Percentiles rank a stretch among this genome's conserved stretches.
Evolutionary conservation across 2,113 vertebrate genomes (phyloP).

Genomic region (Coptodon rendalli): DNA sequence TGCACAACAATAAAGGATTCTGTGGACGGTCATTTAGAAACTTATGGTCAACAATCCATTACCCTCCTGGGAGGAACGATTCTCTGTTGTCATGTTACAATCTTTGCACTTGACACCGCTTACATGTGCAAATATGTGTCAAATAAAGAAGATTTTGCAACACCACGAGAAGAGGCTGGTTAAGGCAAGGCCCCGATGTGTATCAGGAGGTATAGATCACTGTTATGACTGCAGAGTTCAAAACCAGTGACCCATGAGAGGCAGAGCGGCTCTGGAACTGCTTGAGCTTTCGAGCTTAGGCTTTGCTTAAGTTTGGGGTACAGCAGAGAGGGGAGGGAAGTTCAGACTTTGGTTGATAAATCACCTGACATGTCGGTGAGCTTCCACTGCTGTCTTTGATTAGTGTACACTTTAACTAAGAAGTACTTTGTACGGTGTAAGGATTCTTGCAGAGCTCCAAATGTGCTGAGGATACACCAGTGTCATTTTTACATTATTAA

Average conservation of each 20-base stretch:
- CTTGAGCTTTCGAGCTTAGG: slow-evolving; percentile 13
- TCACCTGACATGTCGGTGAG: slow-evolving; percentile 38
- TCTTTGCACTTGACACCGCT: background rate
- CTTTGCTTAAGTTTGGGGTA: slow-evolving; percentile 21
- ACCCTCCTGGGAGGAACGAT: background rate
- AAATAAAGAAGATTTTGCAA: slow-evolving; percentile 1
- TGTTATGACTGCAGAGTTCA: slow-evolving; percentile 53
- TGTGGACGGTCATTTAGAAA: background rate
- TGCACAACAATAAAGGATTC: background rate
- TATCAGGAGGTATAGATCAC: slow-evolving; percentile 32
- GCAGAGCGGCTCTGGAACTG: slow-evolving; percentile 12
- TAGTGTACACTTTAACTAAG: slow-evolving; percentile 24
- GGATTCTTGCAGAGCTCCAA: background rate
- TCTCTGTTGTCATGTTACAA: background rate
- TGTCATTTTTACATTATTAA: background rate
- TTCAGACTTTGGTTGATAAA: slow-evolving; percentile 31
- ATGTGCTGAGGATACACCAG: background rate
- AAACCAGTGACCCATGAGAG: slow-evolving; percentile 36
- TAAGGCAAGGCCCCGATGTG: background rate
- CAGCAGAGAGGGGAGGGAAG: background rate
- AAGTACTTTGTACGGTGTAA: background rate
- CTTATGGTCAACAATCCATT: background rate
- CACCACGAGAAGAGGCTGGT: background rate
- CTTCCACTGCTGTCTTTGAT: slow-evolving; percentile 19
- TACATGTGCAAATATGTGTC: background rate